Base-by-base conservation (phyloP, 2,888 invertebrate genomes). In the Agrilus biguttatus region DNA sequence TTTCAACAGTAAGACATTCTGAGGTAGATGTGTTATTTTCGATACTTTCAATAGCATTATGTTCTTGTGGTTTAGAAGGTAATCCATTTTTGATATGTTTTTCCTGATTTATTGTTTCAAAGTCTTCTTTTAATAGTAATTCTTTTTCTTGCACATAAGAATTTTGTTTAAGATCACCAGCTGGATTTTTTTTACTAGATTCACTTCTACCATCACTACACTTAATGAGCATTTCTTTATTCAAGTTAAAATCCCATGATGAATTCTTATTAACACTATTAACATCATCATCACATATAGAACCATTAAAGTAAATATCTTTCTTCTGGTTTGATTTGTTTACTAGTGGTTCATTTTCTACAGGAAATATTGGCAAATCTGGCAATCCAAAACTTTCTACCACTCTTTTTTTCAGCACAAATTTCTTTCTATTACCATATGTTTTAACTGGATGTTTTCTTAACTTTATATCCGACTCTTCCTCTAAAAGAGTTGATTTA, bases 371-470 rank as follows among this genome's bases (percentile, higher is more conserved):
- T 13, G 60, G 55, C 42, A 53, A 53, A 51, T 62, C 62, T 8
- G 61, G 60, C 40, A 61, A 49, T 35, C 52, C 58, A 46, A 61
- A 60, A 50, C 56, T 60, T 51, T 62, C 61, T 34, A 56, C 48
- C 2, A 53, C 41, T 23, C 44, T 42, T 17, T 38, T 41, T 46
- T 52, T 53, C n/a, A 47, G 42, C 14, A 45, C 44, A 32, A 38
- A 48, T 47, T 55, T 61, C 34, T 55, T 45, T 47, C 53, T 55
- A 45, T 61, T 61, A 5, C 48, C 48, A 39, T 61, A 61, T 1
- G 60, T 61, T 51, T 58, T 60, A 19, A 45, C 36, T 13, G 48
- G 45, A 33, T 50, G 49, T 40, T 39, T 13, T 21, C 17, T 35
- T 21, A 45, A 35, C 43, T 53, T 51, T 28, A 51, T 37, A 39